phyloP scores from a whole-genome alignment of 2,113 vertebrate genomes.

The Lasiurus cinereus region DNA sequence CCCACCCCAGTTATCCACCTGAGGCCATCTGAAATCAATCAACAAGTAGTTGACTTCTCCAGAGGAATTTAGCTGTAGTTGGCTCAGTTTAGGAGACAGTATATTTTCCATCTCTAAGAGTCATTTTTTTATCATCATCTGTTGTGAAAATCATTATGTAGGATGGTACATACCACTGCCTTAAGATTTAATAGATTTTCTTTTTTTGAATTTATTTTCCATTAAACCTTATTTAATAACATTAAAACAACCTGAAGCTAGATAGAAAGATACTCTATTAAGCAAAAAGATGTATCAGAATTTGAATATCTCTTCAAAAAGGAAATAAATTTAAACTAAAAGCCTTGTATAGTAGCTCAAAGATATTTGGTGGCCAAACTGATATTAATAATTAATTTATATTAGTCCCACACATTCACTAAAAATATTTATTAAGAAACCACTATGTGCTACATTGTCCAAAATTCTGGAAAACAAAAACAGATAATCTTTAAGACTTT shows the following conservation, averaged over 20 bases:
- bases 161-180: neutral
- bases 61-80: neutral
- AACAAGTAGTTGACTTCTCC: neutral
- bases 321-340: slow-evolving; percentile 31
- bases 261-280: neutral
- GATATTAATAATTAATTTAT: neutral
- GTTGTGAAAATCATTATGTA: neutral
- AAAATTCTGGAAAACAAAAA: neutral
- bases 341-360: neutral
- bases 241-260: neutral
- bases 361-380: neutral
- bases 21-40: neutral
- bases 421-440: slow-evolving; percentile 35
- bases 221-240: slow-evolving; percentile 22
- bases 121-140: neutral
- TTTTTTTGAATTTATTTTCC: neutral
- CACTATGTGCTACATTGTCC: neutral
- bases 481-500: neutral
- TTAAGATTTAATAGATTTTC: slow-evolving; percentile 8
- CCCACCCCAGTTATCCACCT: neutral
- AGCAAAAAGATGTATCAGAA: neutral
- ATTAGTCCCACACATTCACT: neutral
- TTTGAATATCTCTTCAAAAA: slow-evolving; percentile 34
- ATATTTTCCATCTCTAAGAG: neutral
- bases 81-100: neutral